Percentiles rank a stretch among this genome's conserved stretches.
These are phyloP conservation scores for Tachysurus fulvidraco DNA, from an alignment of 2,113 vertebrate species.

Conservation along the genomic window DNA sequence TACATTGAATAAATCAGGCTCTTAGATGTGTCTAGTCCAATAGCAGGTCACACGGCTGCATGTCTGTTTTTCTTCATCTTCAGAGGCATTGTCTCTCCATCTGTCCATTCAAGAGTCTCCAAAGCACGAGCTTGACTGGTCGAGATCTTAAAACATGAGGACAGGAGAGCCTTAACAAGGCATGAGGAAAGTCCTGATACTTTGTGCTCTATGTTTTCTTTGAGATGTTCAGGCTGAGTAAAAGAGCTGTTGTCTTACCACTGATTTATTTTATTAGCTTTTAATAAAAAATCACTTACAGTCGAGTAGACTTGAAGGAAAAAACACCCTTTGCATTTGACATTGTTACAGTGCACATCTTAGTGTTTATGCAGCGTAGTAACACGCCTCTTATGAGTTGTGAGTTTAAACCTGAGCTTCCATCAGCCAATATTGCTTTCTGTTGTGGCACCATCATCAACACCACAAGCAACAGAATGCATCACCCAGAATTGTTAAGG, in stretches of 20 bases:
- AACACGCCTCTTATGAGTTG: neutral
- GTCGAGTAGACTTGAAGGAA: neutral
- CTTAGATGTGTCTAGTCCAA: neutral
- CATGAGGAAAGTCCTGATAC: neutral
- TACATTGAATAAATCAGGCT: neutral
- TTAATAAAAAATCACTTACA: neutral
- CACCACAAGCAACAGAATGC: neutral
- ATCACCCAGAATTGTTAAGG: neutral
- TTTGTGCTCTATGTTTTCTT: neutral
- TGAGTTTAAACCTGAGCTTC: neutral
- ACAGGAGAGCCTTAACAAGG: too few relatives aligned
- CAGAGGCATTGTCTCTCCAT: neutral
- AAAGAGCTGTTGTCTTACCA: neutral
- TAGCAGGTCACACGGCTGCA: neutral
- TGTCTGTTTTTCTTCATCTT: neutral
- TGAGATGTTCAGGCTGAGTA: neutral
- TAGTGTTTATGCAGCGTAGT: neutral
- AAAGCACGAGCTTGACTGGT: too few relatives aligned
- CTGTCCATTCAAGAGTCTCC: neutral
- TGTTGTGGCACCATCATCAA: neutral
- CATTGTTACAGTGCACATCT: neutral
- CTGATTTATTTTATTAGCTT: neutral
- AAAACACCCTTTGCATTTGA: neutral
- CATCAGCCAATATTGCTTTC: neutral
- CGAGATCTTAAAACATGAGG: neutral